phyloP scores from a whole-genome alignment of 2,888 invertebrate genomes.

The Marasmarcha lunaedactyla region DNA sequence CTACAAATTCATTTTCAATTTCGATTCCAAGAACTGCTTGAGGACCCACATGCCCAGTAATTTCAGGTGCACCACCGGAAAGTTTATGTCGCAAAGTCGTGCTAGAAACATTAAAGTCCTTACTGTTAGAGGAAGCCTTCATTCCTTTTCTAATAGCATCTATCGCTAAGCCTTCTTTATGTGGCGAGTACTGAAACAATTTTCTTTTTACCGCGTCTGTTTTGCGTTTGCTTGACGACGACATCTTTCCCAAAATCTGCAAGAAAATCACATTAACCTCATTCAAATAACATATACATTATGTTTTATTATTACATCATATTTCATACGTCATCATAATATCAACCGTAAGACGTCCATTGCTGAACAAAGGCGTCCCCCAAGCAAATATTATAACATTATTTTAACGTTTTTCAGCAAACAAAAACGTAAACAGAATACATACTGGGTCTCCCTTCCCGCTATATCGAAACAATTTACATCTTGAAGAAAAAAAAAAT shows the following conservation, averaged over 20 bases:
- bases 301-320: too few relatives aligned
- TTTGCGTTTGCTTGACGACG: conserved; percentile 10
- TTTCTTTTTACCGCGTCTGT: conserved; percentile 8
- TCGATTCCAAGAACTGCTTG: conserved; percentile 17
- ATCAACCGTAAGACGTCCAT: too few relatives aligned
- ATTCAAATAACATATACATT: too few relatives aligned
- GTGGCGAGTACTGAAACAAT: conserved; percentile 9
- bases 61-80: conserved; percentile 16
- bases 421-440: too few relatives aligned
- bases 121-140: conserved; percentile 10
- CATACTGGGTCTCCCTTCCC: too few relatives aligned
- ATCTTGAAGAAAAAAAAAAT: not conserved
- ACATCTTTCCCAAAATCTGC: not conserved
- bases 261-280: too few relatives aligned
- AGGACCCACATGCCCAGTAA: conserved; percentile 20
- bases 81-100: conserved; percentile 17
- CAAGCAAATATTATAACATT: too few relatives aligned
- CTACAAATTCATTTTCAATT: conserved; percentile 16
- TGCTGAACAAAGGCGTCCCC: too few relatives aligned
- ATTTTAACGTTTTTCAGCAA: too few relatives aligned
- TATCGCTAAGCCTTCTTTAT: conserved; percentile 9
- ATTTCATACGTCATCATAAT: too few relatives aligned
- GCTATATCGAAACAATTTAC: not conserved
- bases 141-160: conserved; percentile 12
- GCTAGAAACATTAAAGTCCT: conserved; percentile 15